Conservation (phyloP, 2,888 invertebrate species). For the Miltochrista miniata region DNA sequence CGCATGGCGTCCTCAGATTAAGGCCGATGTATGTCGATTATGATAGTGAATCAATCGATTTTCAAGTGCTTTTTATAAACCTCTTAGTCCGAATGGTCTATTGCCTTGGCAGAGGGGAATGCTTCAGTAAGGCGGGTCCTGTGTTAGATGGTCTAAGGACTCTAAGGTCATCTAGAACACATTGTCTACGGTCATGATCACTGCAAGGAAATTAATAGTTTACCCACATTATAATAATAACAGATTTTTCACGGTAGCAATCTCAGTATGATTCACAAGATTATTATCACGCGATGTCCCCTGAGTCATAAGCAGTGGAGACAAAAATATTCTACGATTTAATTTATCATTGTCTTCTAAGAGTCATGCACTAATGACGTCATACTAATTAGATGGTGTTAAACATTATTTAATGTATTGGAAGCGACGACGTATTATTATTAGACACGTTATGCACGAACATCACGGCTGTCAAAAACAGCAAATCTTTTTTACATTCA, state of each 20-base stretch:
- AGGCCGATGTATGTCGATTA: too few species aligned
- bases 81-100: too few species aligned
- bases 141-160: too few species aligned
- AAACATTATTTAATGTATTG: not conserved
- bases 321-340: slow-evolving; percentile 28
- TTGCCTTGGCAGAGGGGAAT: too few species aligned
- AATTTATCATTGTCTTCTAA: slow-evolving; percentile 35
- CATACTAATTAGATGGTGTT: slow-evolving; percentile 19
- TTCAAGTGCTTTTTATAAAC: too few species aligned
- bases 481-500: too few species aligned
- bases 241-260: slow-evolving; percentile 14
- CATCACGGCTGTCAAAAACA: too few species aligned
- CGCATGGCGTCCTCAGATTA: too few species aligned
- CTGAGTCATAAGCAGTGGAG: slow-evolving; percentile 38
- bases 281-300: slow-evolving; percentile 27
- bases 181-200: not conserved
- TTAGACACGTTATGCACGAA: too few species aligned
- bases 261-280: slow-evolving; percentile 28
- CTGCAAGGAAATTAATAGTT: not conserved
- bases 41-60: too few species aligned
- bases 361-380: slow-evolving; percentile 10
- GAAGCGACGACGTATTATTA: not conserved
- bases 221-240: slow-evolving; percentile 15
- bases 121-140: too few species aligned
- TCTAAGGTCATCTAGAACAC: not conserved